phyloP scores from a whole-genome alignment of 1,140 invertebrate genomes.

The Maniola jurtina region DNA sequence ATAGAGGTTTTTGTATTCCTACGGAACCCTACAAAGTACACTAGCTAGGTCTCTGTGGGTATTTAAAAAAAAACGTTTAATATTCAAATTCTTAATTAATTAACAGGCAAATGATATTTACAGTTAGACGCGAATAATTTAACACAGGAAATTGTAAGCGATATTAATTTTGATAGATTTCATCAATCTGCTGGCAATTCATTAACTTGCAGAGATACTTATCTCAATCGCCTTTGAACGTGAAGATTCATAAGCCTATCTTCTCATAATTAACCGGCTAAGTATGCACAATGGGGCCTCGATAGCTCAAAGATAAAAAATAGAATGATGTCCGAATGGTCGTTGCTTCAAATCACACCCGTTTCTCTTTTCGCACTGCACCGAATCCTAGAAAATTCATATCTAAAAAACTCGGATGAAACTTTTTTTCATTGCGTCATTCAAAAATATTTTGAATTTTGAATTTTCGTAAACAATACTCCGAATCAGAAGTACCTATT shows the following conservation, averaged over 20 bases:
- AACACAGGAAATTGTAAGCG: conserved; percentile 23
- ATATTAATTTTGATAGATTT: conserved; percentile 31
- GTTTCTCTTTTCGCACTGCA: too few relatives aligned
- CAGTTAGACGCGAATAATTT: conserved; percentile 17
- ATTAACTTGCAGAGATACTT: conserved; percentile 15
- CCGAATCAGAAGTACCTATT: too few relatives aligned
- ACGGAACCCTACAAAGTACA: too few relatives aligned
- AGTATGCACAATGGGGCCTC: conserved; percentile 4
- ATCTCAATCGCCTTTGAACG: conserved; percentile 20
- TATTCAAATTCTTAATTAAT: not conserved
- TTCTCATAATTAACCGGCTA: conserved; percentile 17
- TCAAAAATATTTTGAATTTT: too few relatives aligned
- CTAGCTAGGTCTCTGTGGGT: too few relatives aligned
- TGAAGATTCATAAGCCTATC: conserved; percentile 13
- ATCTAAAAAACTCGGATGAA: too few relatives aligned
- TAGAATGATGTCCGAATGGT: not conserved
- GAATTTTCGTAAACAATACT: too few relatives aligned
- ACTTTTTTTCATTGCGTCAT: too few relatives aligned
- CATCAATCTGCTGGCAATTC: conserved; percentile 18
- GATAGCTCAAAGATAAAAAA: conserved; percentile 6
- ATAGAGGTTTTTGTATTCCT: too few relatives aligned
- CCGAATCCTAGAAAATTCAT: too few relatives aligned
- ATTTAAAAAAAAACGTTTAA: not conserved
- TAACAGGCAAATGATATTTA: not conserved
- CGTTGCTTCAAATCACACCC: too few relatives aligned